A percentile compares a stretch with the other conserved stretches of the same genome.
phyloP scores from a whole-genome alignment of 92 coral and sea anemone genomes.

The Palythoa grandis region DNA sequence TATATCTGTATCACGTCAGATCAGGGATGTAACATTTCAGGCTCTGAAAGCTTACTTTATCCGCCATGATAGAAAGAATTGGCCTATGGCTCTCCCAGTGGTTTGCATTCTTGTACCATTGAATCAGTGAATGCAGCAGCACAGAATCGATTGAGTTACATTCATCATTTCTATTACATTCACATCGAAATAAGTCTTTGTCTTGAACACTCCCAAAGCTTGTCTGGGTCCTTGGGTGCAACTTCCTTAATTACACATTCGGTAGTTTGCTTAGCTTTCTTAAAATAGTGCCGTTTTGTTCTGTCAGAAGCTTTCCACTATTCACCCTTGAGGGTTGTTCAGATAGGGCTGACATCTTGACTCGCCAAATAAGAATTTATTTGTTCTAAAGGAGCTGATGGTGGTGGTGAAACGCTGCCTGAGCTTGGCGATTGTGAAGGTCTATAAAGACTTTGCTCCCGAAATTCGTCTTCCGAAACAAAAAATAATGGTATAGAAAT shows the following conservation, averaged over 20 bases:
- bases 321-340: no score
- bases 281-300: neutral
- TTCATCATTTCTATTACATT: neutral
- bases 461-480: no score
- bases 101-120: slow-evolving; percentile 8
- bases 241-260: slow-evolving; percentile 13
- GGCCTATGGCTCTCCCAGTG: slow-evolving; percentile 34
- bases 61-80: slow-evolving; percentile 36
- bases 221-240: slow-evolving; percentile 12
- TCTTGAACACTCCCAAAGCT: slow-evolving; percentile 6
- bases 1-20: slow-evolving; percentile 37
- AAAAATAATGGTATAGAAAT: no score
- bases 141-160: no score
- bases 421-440: no score
- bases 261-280: slow-evolving; percentile 25
- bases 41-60: neutral
- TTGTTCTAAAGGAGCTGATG: no score
- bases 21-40: slow-evolving; percentile 39
- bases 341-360: no score
- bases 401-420: no score
- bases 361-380: no score
- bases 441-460: no score
- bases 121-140: slow-evolving; percentile 10
- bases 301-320: slow-evolving; percentile 1
- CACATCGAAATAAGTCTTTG: slow-evolving; percentile 8